Conservation (phyloP, 2,113 vertebrate species). For the Phylloscopus trochilus region DNA sequence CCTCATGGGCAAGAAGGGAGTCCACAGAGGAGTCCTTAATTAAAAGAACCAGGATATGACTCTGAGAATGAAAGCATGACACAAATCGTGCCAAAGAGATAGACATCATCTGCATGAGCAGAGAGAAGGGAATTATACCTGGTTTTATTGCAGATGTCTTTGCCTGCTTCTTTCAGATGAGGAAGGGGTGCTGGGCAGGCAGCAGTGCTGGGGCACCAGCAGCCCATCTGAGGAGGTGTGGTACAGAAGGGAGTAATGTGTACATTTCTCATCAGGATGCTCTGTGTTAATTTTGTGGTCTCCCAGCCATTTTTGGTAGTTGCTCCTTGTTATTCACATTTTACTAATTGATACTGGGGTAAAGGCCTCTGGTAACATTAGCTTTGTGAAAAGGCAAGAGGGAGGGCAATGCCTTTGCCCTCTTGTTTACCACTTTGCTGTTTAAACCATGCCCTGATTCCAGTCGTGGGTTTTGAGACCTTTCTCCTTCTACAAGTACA, state of each 20-base stretch:
- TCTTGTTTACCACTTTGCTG: background rate
- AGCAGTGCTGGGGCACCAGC: background rate
- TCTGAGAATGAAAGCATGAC: constrained; percentile 11
- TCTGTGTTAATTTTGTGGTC: background rate
- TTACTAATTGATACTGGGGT: background rate
- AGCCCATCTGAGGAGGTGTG: background rate
- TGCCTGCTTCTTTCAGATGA: background rate
- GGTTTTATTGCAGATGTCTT: background rate
- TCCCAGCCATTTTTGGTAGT: background rate
- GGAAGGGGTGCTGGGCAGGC: background rate
- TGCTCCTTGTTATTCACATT: background rate
- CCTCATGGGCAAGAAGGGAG: constrained; percentile 57
- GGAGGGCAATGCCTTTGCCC: background rate
- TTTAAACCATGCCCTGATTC: background rate
- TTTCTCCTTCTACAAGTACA: background rate
- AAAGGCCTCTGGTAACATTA: background rate
- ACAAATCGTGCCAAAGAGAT: background rate
- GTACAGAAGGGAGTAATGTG: background rate
- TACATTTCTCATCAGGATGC: background rate
- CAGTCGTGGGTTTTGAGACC: background rate
- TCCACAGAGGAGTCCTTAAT: constrained; percentile 61
- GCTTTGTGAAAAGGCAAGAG: background rate
- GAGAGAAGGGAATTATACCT: background rate
- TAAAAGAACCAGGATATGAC: constrained; percentile 58
- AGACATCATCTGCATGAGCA: background rate